phyloP scores from a whole-genome alignment of 2,113 vertebrate genomes.

The Phrynosoma platyrhinos region DNA sequence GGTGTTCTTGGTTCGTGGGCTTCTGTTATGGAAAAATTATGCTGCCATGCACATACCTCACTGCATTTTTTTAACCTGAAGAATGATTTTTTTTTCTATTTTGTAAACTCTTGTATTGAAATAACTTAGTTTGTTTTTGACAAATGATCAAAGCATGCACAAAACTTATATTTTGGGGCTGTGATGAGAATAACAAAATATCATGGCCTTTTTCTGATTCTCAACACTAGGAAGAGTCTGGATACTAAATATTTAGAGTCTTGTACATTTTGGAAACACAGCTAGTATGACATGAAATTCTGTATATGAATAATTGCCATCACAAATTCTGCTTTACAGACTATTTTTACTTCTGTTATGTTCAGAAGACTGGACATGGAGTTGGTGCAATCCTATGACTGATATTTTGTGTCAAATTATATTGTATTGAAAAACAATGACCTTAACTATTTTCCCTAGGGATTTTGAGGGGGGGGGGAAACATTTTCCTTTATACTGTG shows the following conservation, averaged over 20 bases:
- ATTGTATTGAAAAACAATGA: constrained; percentile 88
- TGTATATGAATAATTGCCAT: constrained; percentile 76
- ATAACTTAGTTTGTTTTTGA: constrained; percentile 82
- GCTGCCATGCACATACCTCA: constrained; percentile 73
- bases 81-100: constrained; percentile 77
- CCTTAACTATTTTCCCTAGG: constrained; percentile 88
- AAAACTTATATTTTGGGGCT: constrained; percentile 82
- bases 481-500: constrained; percentile 87
- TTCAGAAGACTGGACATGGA: constrained; percentile 84
- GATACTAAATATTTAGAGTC: constrained; percentile 76
- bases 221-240: constrained; percentile 74
- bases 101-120: constrained; percentile 76
- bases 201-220: constrained; percentile 71
- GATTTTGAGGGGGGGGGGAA: constrained; percentile 76
- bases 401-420: constrained; percentile 89
- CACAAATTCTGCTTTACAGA: constrained; percentile 83
- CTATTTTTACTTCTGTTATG: constrained; percentile 84
- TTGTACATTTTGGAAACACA: constrained; percentile 90
- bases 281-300: constrained; percentile 80
- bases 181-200: constrained; percentile 84
- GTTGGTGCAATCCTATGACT: constrained; percentile 88
- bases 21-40: constrained; percentile 68
- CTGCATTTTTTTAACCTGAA: constrained; percentile 79
- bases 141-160: constrained; percentile 85
- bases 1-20: constrained; percentile 57